Conservation (phyloP, 1,140 invertebrate species). For the Diuraphis noxia region DNA sequence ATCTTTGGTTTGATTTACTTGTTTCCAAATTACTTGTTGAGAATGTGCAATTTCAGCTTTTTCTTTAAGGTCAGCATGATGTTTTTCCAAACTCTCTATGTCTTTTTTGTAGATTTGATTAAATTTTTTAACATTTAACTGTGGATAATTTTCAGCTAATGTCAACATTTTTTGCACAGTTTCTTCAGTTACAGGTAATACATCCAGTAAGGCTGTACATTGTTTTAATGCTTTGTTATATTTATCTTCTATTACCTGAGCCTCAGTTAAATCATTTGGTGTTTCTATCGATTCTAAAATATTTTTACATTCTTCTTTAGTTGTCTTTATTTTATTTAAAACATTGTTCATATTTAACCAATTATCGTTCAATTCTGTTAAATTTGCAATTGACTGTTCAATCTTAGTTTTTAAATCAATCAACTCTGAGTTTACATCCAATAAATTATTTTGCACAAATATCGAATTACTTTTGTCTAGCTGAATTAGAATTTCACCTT, state of each 20-base stretch:
- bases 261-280: slow-evolving; percentile 69
- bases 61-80: slow-evolving; percentile 71
- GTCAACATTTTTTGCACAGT: slow-evolving; percentile 72
- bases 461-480: background rate
- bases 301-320: background rate
- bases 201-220: slow-evolving; percentile 73
- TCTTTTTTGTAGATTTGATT: slow-evolving; percentile 67
- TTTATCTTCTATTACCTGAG: slow-evolving; percentile 68
- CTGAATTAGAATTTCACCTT: background rate
- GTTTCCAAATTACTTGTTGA: slow-evolving; percentile 87
- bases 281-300: slow-evolving; percentile 59
- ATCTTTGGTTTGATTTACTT: slow-evolving; percentile 82
- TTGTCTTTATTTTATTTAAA: slow-evolving; percentile 5
- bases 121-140: slow-evolving; percentile 68
- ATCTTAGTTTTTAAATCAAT: background rate
- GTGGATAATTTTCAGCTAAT: slow-evolving; percentile 74
- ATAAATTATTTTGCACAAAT: background rate
- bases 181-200: slow-evolving; percentile 74
- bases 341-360: background rate
- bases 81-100: slow-evolving; percentile 75
- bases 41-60: slow-evolving; percentile 80
- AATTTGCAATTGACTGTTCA: background rate
- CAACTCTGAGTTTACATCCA: background rate
- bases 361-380: background rate
- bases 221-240: slow-evolving; percentile 74